phyloP scores from a whole-genome alignment of 2,113 vertebrate genomes.

The Peromyscus maniculatus region DNA sequence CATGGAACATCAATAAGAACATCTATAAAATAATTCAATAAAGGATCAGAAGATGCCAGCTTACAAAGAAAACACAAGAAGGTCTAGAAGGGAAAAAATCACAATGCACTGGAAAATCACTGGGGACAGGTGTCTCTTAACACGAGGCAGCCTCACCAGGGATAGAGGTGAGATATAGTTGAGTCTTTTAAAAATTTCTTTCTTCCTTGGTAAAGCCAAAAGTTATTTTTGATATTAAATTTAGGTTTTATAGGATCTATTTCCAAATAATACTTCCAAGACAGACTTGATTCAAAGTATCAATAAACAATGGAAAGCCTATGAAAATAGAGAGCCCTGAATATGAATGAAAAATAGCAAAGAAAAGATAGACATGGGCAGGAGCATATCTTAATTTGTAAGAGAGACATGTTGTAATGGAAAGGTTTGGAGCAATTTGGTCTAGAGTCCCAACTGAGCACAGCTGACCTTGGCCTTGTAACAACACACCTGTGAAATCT shows the following conservation, averaged over 20 bases:
- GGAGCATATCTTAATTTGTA: not conserved
- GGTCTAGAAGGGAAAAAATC: not conserved
- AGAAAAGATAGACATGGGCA: not conserved
- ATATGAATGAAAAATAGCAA: not conserved
- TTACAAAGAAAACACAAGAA: not conserved
- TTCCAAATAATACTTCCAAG: not conserved
- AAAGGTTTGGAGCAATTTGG: not conserved
- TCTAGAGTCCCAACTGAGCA: not conserved
- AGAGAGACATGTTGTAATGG: not conserved
- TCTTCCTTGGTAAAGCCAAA: not conserved
- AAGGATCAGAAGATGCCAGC: not conserved
- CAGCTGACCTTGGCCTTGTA: not conserved
- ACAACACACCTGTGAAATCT: not conserved
- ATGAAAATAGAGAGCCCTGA: not conserved
- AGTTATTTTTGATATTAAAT: not conserved
- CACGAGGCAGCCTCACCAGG: not conserved
- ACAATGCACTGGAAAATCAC: not conserved
- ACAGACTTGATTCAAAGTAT: not conserved
- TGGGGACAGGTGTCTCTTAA: not conserved
- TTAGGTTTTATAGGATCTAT: not conserved
- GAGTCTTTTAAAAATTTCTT: not conserved
- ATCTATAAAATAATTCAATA: not conserved
- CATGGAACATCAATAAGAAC: not conserved
- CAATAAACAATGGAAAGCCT: not conserved
- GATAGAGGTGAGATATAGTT: not conserved